Conservation (phyloP, 2,113 vertebrate species). For the Mellivora capensis region DNA sequence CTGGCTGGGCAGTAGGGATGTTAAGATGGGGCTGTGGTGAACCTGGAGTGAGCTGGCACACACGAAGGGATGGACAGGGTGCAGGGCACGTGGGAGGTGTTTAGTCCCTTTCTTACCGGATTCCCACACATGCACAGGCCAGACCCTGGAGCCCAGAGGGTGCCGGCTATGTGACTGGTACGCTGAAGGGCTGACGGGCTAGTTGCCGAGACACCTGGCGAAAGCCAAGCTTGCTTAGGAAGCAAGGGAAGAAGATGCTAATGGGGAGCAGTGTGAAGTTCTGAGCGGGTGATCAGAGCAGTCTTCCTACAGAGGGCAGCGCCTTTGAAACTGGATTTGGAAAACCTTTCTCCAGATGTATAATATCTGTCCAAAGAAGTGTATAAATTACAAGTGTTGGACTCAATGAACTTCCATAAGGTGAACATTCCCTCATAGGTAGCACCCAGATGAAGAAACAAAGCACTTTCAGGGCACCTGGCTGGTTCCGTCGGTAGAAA, state of each 20-base stretch:
- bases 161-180: not conserved
- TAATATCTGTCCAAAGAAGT: not conserved
- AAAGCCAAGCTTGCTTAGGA: not conserved
- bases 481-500: not conserved
- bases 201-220: not conserved
- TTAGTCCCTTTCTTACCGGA: not conserved
- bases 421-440: not conserved
- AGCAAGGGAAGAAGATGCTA: not conserved
- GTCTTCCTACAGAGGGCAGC: not conserved
- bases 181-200: not conserved
- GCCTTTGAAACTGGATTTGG: not conserved
- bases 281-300: not conserved
- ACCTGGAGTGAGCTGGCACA: not conserved
- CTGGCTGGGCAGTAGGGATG: not conserved
- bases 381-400: not conserved
- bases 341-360: not conserved
- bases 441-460: conserved; percentile 11
- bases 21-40: not conserved
- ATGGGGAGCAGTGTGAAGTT: not conserved
- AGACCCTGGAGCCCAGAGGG: not conserved
- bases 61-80: not conserved
- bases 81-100: not conserved
- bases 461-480: not conserved
- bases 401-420: not conserved
- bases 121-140: not conserved